Evolutionary conservation across 2,888 invertebrate genomes (phyloP).

Genomic region (Oxyteleia sp.): DNA sequence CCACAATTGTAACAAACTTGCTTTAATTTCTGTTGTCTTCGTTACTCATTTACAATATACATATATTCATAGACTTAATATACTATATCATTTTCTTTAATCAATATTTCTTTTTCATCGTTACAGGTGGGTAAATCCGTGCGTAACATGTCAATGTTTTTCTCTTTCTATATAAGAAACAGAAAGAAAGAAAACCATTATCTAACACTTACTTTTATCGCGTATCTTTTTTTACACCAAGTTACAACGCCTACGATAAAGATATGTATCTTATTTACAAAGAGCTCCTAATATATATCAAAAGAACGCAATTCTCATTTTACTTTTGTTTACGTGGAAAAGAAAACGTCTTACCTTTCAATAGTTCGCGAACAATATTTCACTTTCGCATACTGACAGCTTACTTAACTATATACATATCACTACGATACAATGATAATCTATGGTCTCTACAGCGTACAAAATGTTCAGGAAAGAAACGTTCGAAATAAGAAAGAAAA

Average conservation of each 20-base stretch:
- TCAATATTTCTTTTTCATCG: slow-evolving; percentile 80
- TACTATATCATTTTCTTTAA: slow-evolving; percentile 81
- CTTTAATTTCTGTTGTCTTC: slow-evolving; percentile 86
- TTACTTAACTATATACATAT: slow-evolving; percentile 73
- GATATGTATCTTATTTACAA: slow-evolving; percentile 87
- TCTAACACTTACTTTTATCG: slow-evolving; percentile 77
- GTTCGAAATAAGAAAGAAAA: slow-evolving; percentile 43
- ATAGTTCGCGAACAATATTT: slow-evolving; percentile 47
- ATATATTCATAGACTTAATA: slow-evolving; percentile 82
- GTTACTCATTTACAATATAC: slow-evolving; percentile 87
- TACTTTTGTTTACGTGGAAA: slow-evolving; percentile 32
- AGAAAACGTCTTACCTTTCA: slow-evolving; percentile 41
- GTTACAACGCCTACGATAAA: slow-evolving; percentile 79
- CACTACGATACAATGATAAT: slow-evolving; percentile 69
- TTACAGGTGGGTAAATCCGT: slow-evolving; percentile 80
- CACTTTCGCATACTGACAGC: slow-evolving; percentile 48
- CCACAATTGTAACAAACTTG: slow-evolving; percentile 87
- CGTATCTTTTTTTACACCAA: slow-evolving; percentile 81
- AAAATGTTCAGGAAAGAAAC: slow-evolving; percentile 66
- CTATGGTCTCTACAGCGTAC: slow-evolving; percentile 68
- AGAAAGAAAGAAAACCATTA: slow-evolving; percentile 73
- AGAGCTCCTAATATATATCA: slow-evolving; percentile 74
- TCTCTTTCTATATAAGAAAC: slow-evolving; percentile 66
- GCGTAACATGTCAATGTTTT: slow-evolving; percentile 71
- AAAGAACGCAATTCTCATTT: slow-evolving; percentile 68